Conservation (phyloP, 2,113 vertebrate species). For the Vimba vimba region DNA sequence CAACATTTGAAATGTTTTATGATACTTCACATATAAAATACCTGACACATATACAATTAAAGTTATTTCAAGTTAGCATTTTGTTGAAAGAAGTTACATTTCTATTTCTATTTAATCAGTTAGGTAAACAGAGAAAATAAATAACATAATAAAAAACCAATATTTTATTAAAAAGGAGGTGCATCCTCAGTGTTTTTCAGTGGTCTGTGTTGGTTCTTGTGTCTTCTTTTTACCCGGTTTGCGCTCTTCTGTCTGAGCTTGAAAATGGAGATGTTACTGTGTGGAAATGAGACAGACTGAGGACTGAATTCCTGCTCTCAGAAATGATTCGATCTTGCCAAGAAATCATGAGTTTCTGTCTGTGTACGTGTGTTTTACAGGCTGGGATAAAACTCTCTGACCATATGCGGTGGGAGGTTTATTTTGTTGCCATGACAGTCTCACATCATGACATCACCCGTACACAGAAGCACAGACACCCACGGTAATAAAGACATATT, state of each 20-base stretch:
- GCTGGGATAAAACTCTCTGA: conserved; percentile 40
- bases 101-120: too few species aligned
- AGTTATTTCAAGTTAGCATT: too few species aligned
- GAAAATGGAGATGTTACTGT: neutral
- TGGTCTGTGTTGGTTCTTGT: neutral
- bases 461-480: conserved; percentile 39
- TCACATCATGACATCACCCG: conserved; percentile 52
- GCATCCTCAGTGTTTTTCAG: neutral
- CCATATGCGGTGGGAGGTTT: conserved; percentile 53
- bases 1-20: too few species aligned
- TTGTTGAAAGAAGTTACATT: too few species aligned
- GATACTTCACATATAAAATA: too few species aligned
- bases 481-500: neutral
- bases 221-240: neutral
- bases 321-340: neutral
- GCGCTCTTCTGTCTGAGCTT: neutral
- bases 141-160: too few species aligned
- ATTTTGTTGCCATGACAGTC: conserved; percentile 58
- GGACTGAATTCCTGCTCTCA: conserved; percentile 8
- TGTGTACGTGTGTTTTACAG: conserved; percentile 18
- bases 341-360: conserved; percentile 5
- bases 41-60: too few species aligned
- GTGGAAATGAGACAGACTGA: neutral
- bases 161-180: too few species aligned
- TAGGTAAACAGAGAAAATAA: too few species aligned